Percentiles rank a stretch among this genome's conserved stretches.
Evolutionary conservation across 2,888 invertebrate genomes (phyloP).

Genomic region (Eumacrocentrus americanus): DNA sequence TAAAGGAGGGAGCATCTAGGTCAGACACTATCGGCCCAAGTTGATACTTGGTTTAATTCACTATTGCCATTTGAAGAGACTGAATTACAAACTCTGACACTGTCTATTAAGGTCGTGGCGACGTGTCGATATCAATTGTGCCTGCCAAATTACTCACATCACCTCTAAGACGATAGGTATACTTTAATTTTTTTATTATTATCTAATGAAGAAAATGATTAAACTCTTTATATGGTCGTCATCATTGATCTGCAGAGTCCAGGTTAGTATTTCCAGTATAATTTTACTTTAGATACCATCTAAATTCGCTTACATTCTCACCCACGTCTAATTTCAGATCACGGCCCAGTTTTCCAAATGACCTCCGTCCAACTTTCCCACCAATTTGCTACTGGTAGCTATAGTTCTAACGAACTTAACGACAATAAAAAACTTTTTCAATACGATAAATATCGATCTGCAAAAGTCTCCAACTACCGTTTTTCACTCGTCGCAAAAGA

Average conservation of each 20-base stretch:
- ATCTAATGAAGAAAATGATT: too few species aligned
- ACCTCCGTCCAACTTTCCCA: background rate
- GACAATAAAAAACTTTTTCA: background rate
- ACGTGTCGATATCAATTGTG: background rate
- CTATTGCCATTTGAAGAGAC: background rate
- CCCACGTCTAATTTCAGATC: background rate
- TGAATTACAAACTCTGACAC: background rate
- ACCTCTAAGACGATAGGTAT: background rate
- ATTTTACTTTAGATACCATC: background rate
- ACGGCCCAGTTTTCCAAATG: background rate
- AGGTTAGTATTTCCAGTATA: too few species aligned
- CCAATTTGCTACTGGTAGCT: too few species aligned
- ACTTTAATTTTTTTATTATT: background rate
- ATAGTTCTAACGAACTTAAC: too few species aligned
- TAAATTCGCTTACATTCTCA: background rate
- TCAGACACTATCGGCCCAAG: background rate
- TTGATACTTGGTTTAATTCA: conserved; percentile 1
- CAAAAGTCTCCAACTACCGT: background rate
- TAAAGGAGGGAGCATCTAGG: background rate
- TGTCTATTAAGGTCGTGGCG: background rate
- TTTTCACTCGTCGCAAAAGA: background rate
- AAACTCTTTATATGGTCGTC: too few species aligned
- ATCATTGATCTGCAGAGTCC: too few species aligned
- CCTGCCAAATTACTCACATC: background rate
- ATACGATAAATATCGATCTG: background rate